phyloP scores from a whole-genome alignment of 2,113 vertebrate species.

The Myotis yumanensis region DNA sequence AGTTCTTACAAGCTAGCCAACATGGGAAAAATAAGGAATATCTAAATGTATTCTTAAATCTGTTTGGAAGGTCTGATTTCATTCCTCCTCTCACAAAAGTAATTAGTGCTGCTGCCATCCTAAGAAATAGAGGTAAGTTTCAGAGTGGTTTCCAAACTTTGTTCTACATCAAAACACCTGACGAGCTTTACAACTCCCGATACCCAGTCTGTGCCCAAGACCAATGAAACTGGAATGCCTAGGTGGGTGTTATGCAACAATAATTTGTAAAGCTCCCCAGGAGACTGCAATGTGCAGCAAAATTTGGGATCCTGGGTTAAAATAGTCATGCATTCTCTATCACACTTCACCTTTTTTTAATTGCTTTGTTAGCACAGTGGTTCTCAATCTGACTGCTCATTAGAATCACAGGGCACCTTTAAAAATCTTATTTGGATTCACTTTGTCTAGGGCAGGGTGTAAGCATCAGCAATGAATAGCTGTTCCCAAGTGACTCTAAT shows the following conservation, averaged over 20 bases:
- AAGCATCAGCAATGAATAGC: not conserved
- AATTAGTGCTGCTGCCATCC: not conserved
- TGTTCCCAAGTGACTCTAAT: not conserved
- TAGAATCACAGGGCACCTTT: not conserved
- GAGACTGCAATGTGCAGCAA: not conserved
- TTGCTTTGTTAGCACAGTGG: not conserved
- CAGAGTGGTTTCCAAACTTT: slow-evolving; percentile 26
- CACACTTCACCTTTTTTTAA: not conserved
- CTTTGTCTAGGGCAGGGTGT: not conserved
- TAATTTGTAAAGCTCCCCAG: not conserved
- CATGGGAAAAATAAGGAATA: not conserved
- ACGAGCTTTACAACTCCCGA: not conserved
- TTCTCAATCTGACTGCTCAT: not conserved
- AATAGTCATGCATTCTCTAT: not conserved
- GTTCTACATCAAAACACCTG: not conserved
- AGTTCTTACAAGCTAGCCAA: slow-evolving; percentile 31
- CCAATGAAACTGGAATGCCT: not conserved
- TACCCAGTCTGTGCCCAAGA: not conserved
- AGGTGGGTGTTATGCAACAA: not conserved
- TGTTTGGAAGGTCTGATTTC: not conserved
- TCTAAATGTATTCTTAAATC: not conserved
- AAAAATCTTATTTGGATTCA: not conserved
- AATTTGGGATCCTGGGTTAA: not conserved
- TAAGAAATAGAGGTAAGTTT: not conserved
- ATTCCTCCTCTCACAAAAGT: not conserved